Evolutionary conservation across 2,888 invertebrate genomes (phyloP), one percentile per base, ranked within the genome.

Genomic region (Pyrgus malvae): DNA sequence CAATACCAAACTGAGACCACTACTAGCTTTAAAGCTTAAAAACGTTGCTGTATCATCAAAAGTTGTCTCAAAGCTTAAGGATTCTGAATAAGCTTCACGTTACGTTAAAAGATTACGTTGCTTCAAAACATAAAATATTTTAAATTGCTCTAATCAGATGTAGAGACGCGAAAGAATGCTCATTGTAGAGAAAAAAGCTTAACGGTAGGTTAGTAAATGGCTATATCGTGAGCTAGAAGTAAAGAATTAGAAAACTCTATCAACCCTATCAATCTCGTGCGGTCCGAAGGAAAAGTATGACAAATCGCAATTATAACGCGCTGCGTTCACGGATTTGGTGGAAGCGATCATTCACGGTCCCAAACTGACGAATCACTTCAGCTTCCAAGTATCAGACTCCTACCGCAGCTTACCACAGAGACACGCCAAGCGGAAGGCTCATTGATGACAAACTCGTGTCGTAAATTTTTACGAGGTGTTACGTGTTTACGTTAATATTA

Each of bases 221-320:
- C 29, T 16, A 45, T 45, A 45, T 53, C 53, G 53, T 53, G 45
- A 53, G 45, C 29, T 51, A 51, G 51, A 37, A 44, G 38, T 21
- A 38, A 23, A 31, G 31, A 45, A 42, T 45, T 46, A 46, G 38
- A 50, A 50, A 40, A 48, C 59, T 56, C 58, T 45, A 60, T 54
- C 70, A 70, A 60, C 70, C 70, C 72, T 71, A 65, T 27, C 29
- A 27, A 42, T 54, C 41, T 57, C 59, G 62, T 65, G 61, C 62
- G 64, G 56, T 63, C 68, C 64, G 61, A 71, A 72, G 74, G 76
- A 83, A 82, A 82, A 80, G 78, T 80, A 76, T 82, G 78, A 79
- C 83, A 72, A 83, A 84, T 83, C 62, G 68, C 70, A 68, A 75
- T 79, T 73, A 70, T 60, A 64, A 60, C 62, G 62, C 62, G 63